A percentile compares a stretch with the other conserved stretches of the same genome.
These are phyloP conservation scores for Hippopotamus amphibius DNA, from an alignment of 2,113 vertebrate genomes.

Conservation along the genomic window DNA sequence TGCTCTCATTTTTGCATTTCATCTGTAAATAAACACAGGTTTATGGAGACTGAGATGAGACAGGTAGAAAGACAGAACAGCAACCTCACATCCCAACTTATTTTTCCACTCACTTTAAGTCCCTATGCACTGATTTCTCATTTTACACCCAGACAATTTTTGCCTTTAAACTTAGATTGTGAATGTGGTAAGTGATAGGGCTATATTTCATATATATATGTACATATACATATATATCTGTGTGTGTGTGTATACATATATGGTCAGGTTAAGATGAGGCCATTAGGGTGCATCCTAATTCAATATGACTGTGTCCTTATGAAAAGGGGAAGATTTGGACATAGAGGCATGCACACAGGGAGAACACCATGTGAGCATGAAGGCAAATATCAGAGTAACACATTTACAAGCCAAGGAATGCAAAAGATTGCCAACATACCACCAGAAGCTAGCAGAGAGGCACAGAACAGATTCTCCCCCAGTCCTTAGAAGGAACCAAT, in stretches of 20 bases:
- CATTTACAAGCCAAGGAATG: neutral
- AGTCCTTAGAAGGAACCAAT: neutral
- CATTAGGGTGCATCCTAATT: neutral
- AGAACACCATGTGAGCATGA: neutral
- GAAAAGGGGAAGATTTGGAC: neutral
- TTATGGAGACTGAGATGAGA: neutral
- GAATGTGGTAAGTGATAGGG: neutral
- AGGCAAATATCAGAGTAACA: neutral
- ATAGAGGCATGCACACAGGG: neutral
- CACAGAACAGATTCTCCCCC: neutral
- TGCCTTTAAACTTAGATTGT: neutral
- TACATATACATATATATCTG: neutral
- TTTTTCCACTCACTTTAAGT: neutral
- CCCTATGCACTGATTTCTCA: neutral
- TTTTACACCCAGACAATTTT: neutral
- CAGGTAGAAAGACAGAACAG: neutral
- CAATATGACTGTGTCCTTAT: neutral
- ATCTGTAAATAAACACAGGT: neutral
- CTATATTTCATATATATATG: neutral
- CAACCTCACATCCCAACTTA: rapidly evolving
- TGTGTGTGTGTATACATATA: no score
- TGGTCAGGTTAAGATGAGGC: neutral
- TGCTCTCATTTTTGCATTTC: neutral
- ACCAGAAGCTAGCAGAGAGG: neutral
- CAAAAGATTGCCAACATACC: neutral